These are phyloP conservation scores for Nomada ruficornis DNA, from an alignment of 2,888 invertebrate species.

Conservation along the genomic window DNA sequence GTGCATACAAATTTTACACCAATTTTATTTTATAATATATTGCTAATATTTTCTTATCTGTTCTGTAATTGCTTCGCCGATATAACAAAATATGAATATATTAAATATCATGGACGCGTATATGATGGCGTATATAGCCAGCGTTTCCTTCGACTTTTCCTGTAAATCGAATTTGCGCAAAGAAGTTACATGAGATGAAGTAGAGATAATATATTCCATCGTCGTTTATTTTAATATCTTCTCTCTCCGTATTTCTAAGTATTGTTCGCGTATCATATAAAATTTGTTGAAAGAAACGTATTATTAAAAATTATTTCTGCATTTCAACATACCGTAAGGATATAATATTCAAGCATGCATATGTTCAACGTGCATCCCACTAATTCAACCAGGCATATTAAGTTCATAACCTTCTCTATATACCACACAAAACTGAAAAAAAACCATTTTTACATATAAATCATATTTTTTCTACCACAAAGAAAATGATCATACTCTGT, in stretches of 20 bases:
- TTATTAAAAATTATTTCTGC: neutral
- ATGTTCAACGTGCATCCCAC: constrained; percentile 78
- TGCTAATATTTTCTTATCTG: constrained; percentile 54
- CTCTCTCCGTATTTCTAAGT: too few species aligned
- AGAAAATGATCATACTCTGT: too few species aligned
- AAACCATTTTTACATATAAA: neutral
- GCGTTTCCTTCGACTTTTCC: constrained; percentile 23
- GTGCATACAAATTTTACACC: too few species aligned
- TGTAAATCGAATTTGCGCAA: neutral
- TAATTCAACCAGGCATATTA: constrained; percentile 77
- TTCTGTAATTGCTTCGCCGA: constrained; percentile 64
- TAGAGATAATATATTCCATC: neutral
- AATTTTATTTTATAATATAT: neutral
- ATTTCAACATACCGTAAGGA: constrained; percentile 73
- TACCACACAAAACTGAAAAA: constrained; percentile 71
- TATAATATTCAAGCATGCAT: constrained; percentile 78
- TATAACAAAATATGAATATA: constrained; percentile 79
- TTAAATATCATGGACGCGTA: constrained; percentile 75
- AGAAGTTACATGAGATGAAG: neutral
- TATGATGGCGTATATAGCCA: constrained; percentile 20
- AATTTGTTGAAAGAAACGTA: too few species aligned
- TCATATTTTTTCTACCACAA: too few species aligned
- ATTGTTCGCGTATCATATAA: too few species aligned
- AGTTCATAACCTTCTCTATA: constrained; percentile 73
- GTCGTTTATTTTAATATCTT: neutral